Conservation (phyloP, 1,140 invertebrate genomes). For the Trachymyrmex cornetzi region DNA sequence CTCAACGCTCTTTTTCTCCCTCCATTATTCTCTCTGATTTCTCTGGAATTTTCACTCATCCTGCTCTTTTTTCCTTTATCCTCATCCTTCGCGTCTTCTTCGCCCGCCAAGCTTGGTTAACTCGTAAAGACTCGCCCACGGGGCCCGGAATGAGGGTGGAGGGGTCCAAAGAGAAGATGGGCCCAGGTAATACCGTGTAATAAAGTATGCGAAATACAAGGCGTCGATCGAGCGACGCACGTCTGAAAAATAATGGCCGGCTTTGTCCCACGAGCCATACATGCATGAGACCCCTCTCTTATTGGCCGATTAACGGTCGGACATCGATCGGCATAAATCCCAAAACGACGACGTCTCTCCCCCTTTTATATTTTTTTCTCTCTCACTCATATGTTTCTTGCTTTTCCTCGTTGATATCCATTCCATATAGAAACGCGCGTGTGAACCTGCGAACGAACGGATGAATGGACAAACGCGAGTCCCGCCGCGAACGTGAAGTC, state of each 20-base stretch:
- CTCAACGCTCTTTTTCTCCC: conserved; percentile 19
- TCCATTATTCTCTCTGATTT: conserved; percentile 40
- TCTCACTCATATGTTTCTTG: neutral
- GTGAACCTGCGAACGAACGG: conserved; percentile 38
- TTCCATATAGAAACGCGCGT: conserved; percentile 38
- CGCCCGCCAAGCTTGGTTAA: conserved; percentile 60
- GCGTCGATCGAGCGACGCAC: conserved; percentile 62
- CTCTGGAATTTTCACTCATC: conserved; percentile 51
- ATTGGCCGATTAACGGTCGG: conserved; percentile 66
- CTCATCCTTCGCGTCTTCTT: conserved; percentile 32
- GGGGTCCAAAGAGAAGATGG: conserved; percentile 8
- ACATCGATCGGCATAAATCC: conserved; percentile 71
- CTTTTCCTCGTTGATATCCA: conserved; percentile 26
- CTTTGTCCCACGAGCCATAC: conserved; percentile 59
- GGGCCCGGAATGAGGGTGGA: conserved; percentile 16
- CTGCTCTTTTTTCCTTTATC: conserved; percentile 45
- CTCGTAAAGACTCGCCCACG: conserved; percentile 77
- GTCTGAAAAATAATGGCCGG: conserved; percentile 61
- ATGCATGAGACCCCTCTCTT: conserved; percentile 52
- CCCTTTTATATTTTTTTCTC: neutral
- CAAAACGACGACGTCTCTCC: conserved; percentile 39
- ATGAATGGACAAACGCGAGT: conserved; percentile 27
- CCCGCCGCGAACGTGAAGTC: conserved; percentile 52
- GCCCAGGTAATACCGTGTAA: conserved; percentile 67
- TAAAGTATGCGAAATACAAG: conserved; percentile 72